Evolutionary conservation across 1,140 invertebrate genomes (phyloP), one percentile per base, ranked within the genome.

Genomic region (Chionoecetes opilio): DNA sequence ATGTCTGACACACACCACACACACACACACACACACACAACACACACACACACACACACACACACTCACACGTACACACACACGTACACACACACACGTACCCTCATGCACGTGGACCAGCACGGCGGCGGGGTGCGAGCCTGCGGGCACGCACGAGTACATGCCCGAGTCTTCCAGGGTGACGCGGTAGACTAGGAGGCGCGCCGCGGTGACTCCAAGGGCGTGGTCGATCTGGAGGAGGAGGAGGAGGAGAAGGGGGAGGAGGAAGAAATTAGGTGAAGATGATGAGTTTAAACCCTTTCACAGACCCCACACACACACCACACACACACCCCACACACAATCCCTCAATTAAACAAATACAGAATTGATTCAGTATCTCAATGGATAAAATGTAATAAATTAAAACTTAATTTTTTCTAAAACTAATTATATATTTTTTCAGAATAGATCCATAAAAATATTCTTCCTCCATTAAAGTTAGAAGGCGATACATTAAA

Each of bases 141-240:
- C 88, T 2, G 38, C 29, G 1, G 88, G 88, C 8, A 90, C 88
- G 17, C 88, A 90, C 0, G 88, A 90, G n/a, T 90, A 90, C 88
- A 90, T 90, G 0, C 88, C 88, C 0, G 88, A 90, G 88, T 90
- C 88, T 0, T 21, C 17, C 3, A 38, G n/a, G 29, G 38, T 21
- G 5, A 90, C 88, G 5, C n/a, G n/a, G 17, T 46, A 8, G 11
- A 90, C 88, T 29, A 90, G 29, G 9, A 90, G 88, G 0, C 88
- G 38, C 8, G 88, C 38, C 5, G 88, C 53, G 0, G 88, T 90
- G 11, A 53, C 38, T 26, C 88, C 88, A 14, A 26, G 38, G 14
- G n/a, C 88, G n/a, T 90, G 88, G 88, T 90, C 88, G 88, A 90
- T 90, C 88, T 90, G 88, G 5, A 1, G 87, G 86, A 14, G 31